A percentile compares a stretch with the other conserved stretches of the same genome.
phyloP scores from a whole-genome alignment of 2,797 vertebrate species.

The Onychomys leucogaster region DNA sequence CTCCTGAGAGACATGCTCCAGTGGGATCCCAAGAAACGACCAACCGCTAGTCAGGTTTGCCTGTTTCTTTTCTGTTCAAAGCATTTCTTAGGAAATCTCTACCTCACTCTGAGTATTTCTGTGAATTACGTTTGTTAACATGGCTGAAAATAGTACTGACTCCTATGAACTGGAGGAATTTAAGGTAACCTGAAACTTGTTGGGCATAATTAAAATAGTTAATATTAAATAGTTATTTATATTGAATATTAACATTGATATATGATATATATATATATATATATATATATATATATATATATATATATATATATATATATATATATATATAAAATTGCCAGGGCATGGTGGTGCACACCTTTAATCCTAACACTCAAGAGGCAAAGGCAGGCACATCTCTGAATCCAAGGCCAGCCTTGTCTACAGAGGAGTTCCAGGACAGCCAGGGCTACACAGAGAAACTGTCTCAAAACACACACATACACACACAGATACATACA shows the following conservation, averaged over 20 bases:
- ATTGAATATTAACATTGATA: not conserved
- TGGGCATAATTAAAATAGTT: not conserved
- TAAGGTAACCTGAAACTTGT: not conserved
- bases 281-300: not conserved
- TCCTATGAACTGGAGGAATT: not conserved
- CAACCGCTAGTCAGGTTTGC: slow-evolving; percentile 90
- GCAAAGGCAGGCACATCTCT: not conserved
- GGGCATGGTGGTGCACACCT: not conserved
- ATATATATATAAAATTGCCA: not conserved
- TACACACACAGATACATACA: no score
- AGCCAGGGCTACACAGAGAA: not conserved
- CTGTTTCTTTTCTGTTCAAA: slow-evolving; percentile 38
- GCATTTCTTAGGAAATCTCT: not conserved
- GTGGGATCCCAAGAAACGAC: slow-evolving; percentile 91
- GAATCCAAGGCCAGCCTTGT: not conserved
- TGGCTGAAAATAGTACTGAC: not conserved
- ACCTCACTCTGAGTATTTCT: not conserved
- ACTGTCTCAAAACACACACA: not conserved
- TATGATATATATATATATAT: not conserved
- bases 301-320: not conserved
- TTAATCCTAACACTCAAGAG: not conserved
- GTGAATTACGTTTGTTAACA: not conserved
- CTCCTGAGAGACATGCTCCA: slow-evolving; percentile 92
- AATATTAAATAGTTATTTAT: slow-evolving; percentile 14
- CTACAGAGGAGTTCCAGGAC: not conserved